These are phyloP conservation scores for Eristalinus sepulchralis DNA, from an alignment of 2,888 invertebrate species.

Conservation along the genomic window DNA sequence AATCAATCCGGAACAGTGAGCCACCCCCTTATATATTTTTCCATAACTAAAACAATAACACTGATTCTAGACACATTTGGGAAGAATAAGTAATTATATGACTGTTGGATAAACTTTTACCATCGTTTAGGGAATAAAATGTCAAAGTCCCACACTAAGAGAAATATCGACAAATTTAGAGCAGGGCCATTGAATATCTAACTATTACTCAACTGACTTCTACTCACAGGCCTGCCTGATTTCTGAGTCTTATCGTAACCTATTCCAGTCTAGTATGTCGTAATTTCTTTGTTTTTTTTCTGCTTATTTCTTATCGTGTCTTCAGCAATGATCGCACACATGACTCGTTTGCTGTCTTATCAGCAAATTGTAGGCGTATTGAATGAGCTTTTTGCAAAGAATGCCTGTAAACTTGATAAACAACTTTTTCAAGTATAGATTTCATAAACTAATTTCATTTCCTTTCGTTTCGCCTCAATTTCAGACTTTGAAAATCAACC, in stretches of 20 bases:
- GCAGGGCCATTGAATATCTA: not conserved
- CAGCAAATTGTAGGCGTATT: slow-evolving; percentile 6
- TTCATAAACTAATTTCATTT: slow-evolving; percentile 12
- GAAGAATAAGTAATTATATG: no score
- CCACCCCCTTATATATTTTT: no score
- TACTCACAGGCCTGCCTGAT: not conserved
- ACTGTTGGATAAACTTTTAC: no score
- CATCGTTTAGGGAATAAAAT: no score
- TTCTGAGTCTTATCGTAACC: not conserved
- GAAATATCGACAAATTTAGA: not conserved
- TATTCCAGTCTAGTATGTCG: not conserved
- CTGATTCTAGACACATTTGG: no score
- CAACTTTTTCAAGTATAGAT: slow-evolving; percentile 10
- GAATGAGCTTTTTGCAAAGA: slow-evolving; percentile 9
- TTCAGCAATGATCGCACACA: not conserved
- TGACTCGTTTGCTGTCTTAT: slow-evolving; percentile 20
- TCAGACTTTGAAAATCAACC: slow-evolving; percentile 30
- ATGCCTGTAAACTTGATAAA: slow-evolving; percentile 12
- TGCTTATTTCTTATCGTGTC: slow-evolving; percentile 1
- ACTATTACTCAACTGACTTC: not conserved
- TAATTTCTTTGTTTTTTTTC: not conserved
- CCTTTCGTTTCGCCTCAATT: slow-evolving; percentile 14
- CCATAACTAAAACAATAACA: no score
- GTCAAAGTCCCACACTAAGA: not conserved
- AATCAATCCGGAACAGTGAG: no score